Evolutionary conservation across 2,113 vertebrate species (phyloP), one percentile per base, ranked within the genome.

Genomic region (Ctenodactylus gundi): DNA sequence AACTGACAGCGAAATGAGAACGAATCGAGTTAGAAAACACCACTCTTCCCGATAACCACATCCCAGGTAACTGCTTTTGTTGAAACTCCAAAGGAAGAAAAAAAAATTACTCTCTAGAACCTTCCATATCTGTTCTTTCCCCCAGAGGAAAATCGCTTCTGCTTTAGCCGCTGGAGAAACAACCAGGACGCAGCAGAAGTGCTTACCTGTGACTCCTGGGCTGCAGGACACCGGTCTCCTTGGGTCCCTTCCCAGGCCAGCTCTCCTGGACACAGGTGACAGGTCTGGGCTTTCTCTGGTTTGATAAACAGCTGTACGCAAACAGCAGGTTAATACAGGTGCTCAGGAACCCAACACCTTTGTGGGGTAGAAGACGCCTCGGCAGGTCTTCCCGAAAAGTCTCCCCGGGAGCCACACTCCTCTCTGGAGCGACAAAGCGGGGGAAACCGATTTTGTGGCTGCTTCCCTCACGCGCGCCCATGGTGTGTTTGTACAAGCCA

Each of bases 1-100:
- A 70, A 97, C 81, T 55, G 88, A 84, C 44, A 93, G 90, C 78
- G 91, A 93, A 96, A 93, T 55, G 64, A 96, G 97, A 81, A 93
- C 80, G 70, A 88, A 76, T n/a, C 53, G 85, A 72, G 83, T 55
- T 65, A 95, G 90, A 27, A 31, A 67, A 14, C 12, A 15, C 25
- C 82, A 90, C 53, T 78, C 70, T 91, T 81, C 36, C 5, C 20
- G 21, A 9, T 0, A 46, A 20, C 41, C 86, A 31, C 82, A 91
- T 31, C 90, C 94, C 81, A 89, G 78, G 57, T 65, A 92, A 62
- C 44, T 81, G 57, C 76, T 95, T 92, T 85, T 95, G 88, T 77
- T 90, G 92, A 93, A 90, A 93, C 80, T 70, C 65, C 29, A 77
- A 85, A 78, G 75, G 85, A 90, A 91, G 51, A 94, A 80, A 96